phyloP scores from a whole-genome alignment of 1,140 invertebrate species.

The Saccostrea glomerata region DNA sequence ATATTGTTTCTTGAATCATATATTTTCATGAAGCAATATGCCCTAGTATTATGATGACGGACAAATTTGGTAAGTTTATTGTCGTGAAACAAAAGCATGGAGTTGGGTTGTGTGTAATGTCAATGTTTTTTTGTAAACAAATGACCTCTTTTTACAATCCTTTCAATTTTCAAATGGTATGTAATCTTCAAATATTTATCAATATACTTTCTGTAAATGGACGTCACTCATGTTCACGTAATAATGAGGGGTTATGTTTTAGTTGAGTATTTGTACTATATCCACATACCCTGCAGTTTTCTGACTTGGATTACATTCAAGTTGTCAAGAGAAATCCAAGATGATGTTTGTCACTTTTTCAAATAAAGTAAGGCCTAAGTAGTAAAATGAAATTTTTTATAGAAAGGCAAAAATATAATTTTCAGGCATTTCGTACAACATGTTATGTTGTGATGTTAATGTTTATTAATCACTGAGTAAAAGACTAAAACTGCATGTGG shows the following conservation, averaged over 20 bases:
- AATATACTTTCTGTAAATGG: not conserved
- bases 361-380: too few relatives aligned
- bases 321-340: not conserved
- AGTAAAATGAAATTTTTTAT: too few relatives aligned
- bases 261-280: not conserved
- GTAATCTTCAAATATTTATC: not conserved
- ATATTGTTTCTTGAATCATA: not conserved
- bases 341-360: not conserved
- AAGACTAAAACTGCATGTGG: too few relatives aligned
- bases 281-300: not conserved
- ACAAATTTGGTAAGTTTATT: slow-evolving; percentile 25
- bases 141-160: slow-evolving; percentile 41
- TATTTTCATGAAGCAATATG: slow-evolving; percentile 26
- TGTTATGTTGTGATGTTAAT: too few relatives aligned
- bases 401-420: too few relatives aligned
- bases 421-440: too few relatives aligned
- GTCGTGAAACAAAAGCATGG: not conserved
- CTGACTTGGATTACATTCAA: not conserved
- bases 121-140: slow-evolving; percentile 40
- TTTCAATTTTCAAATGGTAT: not conserved
- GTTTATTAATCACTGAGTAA: too few relatives aligned
- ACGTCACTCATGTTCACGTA: not conserved
- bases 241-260: not conserved
- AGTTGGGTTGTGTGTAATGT: not conserved
- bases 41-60: slow-evolving; percentile 18